These are phyloP conservation scores for Polyommatus icarus DNA, from an alignment of 2,888 invertebrate species.

Conservation along the genomic window DNA sequence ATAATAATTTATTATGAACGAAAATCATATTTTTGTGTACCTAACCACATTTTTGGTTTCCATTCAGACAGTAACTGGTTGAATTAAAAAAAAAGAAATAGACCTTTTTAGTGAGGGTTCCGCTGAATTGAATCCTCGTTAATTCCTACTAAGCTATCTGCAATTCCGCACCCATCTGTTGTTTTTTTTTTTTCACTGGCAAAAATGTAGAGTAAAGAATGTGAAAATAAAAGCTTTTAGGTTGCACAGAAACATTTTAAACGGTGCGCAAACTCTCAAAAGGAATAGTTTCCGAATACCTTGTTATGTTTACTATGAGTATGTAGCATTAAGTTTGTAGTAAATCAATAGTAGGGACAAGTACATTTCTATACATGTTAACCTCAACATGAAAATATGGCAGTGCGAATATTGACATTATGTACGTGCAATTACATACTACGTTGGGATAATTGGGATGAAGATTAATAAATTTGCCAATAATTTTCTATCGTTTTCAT, in stretches of 20 bases:
- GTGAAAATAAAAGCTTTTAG: constrained; percentile 3
- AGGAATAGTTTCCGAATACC: neutral
- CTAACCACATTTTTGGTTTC: constrained; percentile 2
- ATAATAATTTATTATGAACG: neutral
- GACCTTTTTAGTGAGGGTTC: constrained; percentile 1
- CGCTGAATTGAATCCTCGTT: constrained; percentile 15
- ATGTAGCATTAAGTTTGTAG: too few relatives aligned
- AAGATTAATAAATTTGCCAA: too few relatives aligned
- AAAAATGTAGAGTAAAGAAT: constrained; percentile 6
- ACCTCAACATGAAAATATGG: too few relatives aligned
- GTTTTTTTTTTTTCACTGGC: neutral
- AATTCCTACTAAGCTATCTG: constrained; percentile 14
- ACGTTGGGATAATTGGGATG: too few relatives aligned
- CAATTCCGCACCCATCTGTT: constrained; percentile 6
- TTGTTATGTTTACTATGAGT: neutral
- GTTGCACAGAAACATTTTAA: neutral
- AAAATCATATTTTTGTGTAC: neutral
- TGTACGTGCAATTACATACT: too few relatives aligned
- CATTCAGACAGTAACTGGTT: constrained; percentile 1
- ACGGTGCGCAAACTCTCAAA: neutral
- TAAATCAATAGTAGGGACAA: too few relatives aligned
- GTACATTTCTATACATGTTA: too few relatives aligned
- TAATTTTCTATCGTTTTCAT: too few relatives aligned
- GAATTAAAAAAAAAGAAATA: constrained; percentile 2
- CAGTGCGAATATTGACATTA: too few relatives aligned